Evolutionary conservation across 1,140 invertebrate species (phyloP).

Genomic region (Hycleus phaleratus): DNA sequence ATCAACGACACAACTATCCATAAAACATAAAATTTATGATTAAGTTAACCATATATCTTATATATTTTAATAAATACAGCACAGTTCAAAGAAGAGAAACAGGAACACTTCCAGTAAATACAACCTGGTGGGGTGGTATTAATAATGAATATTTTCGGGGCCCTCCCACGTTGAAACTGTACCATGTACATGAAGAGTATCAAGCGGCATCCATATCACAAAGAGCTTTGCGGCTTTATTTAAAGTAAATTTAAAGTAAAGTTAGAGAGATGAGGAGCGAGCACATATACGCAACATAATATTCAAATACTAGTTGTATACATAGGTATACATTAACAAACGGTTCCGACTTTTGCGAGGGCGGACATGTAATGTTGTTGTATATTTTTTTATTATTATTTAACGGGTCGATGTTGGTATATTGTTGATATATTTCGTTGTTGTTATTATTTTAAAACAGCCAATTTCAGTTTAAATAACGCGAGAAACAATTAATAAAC

Average conservation of each 20-base stretch:
- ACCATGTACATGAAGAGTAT: constrained; percentile 9
- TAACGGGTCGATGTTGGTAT: not conserved
- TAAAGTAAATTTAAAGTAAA: constrained; percentile 5
- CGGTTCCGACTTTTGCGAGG: not conserved
- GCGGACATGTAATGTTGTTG: not conserved
- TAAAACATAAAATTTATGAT: not conserved
- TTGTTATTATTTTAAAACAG: not conserved
- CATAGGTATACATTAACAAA: no score
- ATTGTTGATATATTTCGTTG: no score
- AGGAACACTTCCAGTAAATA: constrained; percentile 21
- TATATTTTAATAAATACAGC: constrained; percentile 23
- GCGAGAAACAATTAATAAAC: no score
- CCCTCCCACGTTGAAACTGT: constrained; percentile 28
- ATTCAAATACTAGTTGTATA: no score
- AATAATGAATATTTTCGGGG: constrained; percentile 23
- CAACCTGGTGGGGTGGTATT: constrained; percentile 2
- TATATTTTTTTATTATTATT: not conserved
- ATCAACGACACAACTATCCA: not conserved
- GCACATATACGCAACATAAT: no score
- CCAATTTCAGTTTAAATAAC: not conserved
- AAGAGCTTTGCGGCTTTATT: constrained; percentile 12
- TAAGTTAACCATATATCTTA: constrained; percentile 17
- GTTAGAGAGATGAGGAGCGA: not conserved
- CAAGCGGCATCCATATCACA: constrained; percentile 12
- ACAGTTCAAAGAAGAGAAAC: constrained; percentile 2